Conservation (phyloP, 37 sponge, comb jelly and placozoan genomes). For the Spongilla lacustris region DNA sequence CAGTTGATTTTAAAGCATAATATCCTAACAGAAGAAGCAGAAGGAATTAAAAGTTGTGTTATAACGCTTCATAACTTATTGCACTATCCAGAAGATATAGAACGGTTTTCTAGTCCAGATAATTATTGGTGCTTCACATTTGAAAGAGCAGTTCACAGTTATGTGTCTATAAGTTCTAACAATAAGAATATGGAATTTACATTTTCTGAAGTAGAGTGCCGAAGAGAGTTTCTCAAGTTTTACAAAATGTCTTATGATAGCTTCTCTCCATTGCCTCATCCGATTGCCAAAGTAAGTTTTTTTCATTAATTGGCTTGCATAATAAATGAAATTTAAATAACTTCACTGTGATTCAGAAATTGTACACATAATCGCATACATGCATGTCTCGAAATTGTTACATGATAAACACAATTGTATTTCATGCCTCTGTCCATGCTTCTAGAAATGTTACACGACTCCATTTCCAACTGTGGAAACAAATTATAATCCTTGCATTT, state of each 20-base stretch:
- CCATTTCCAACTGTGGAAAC: not conserved
- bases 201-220: slow-evolving; percentile 36
- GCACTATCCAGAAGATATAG: slow-evolving; percentile 36
- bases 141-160: slow-evolving; percentile 39
- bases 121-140: slow-evolving; percentile 54
- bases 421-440: not conserved
- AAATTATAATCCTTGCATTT: no score
- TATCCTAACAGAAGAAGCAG: slow-evolving; percentile 27
- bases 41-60: slow-evolving; percentile 40
- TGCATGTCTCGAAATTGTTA: not conserved
- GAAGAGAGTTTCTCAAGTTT: slow-evolving; percentile 43
- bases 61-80: slow-evolving; percentile 31
- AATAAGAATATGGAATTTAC: slow-evolving; percentile 22
- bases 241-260: not conserved
- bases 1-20: slow-evolving; percentile 32
- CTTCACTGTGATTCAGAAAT: not conserved
- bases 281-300: not conserved
- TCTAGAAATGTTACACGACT: not conserved
- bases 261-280: not conserved
- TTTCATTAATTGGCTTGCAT: not conserved
- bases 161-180: slow-evolving; percentile 33
- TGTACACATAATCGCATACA: not conserved
- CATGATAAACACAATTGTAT: slow-evolving; percentile 1
- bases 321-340: not conserved
- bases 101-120: slow-evolving; percentile 39